Base-by-base conservation (phyloP, 2,888 invertebrate species). In the Tricholauxania praeusta region DNA sequence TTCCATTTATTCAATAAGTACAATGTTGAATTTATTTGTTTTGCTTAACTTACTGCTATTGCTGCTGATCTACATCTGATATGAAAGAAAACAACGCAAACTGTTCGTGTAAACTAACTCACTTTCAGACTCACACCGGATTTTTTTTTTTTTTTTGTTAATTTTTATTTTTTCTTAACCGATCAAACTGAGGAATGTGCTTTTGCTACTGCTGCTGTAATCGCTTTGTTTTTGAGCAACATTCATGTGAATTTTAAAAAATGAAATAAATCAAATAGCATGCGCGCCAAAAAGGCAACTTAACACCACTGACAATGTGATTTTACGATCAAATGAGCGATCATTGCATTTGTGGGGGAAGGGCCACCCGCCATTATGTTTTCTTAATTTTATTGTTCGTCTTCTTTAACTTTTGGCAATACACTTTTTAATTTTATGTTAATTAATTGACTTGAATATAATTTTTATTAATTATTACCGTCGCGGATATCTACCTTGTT, bases 61-160 rank as follows among this genome's bases (percentile, higher is more conserved):
- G 39, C 39, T 39, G 39, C 39, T 39, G 39, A 39, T 39, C 39
- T 39, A 39, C 39, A 39, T 39, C 39, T 39, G 10, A 39, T 10
- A 39, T 39, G 39, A 39, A 39, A 39, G 39, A 39, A 39, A 39
- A 39, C 4, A 28, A 28, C 28, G 2, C 63, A n/a, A 65, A 7
- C 51, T 14, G 28, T 19, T 68, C 59, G 68, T 68, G 68, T 68
- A 68, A 68, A 68, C 68, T 68, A 60, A 59, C 59, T 68, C 59
- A 60, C 48, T 57, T 28, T 19, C 17, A 15, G 69, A 51, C 69
- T 69, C 69, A 60, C 69, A 69, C 14, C 19, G 53, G 14, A 32
- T 17, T 17, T 47, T n/a, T 47, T 62, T 32, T 39, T 62, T 14
- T 22, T 22, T 19, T 5, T 8, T 17, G 17, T 17, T 47, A n/a